phyloP scores from a whole-genome alignment of 2,113 vertebrate species.

The Phrynosoma blainvillii region DNA sequence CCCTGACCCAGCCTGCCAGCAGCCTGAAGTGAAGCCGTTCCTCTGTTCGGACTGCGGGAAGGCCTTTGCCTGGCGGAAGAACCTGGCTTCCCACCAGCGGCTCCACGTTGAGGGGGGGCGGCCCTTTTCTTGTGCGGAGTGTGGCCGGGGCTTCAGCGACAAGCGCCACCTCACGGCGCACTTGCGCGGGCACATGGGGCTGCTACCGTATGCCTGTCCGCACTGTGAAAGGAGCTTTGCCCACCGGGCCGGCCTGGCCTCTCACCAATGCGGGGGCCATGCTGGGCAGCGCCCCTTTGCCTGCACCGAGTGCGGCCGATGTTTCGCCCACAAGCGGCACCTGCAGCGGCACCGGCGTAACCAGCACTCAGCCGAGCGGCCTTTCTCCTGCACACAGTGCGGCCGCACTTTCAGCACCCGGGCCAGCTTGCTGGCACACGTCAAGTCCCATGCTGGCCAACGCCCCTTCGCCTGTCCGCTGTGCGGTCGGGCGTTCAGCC shows the following conservation, averaged over 20 bases:
- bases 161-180: constrained; percentile 63
- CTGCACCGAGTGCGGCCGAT: constrained; percentile 66
- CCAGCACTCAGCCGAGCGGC: constrained; percentile 66
- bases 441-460: constrained; percentile 60
- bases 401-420: constrained; percentile 66
- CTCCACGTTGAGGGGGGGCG: constrained; percentile 46
- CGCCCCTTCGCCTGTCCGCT: constrained; percentile 70
- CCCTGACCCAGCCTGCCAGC: fast-evolving
- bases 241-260: constrained; percentile 28
- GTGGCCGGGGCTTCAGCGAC: constrained; percentile 64
- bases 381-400: constrained; percentile 68
- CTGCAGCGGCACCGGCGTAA: constrained; percentile 64
- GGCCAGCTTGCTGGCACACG: constrained; percentile 63
- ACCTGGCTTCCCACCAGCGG: constrained; percentile 61
- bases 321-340: constrained; percentile 67
- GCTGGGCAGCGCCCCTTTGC: constrained; percentile 63
- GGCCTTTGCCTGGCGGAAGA: constrained; percentile 72
- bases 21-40: constrained; percentile 50
- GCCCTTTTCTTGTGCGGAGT: constrained; percentile 53
- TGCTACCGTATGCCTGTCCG: constrained; percentile 58
- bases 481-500: constrained; percentile 73
- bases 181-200: constrained; percentile 51
- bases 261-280: constrained; percentile 67
- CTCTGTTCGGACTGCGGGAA: constrained; percentile 69
- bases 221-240: constrained; percentile 58